Base-by-base conservation (phyloP, 2,113 vertebrate genomes). In the Nothoprocta pentlandii region DNA sequence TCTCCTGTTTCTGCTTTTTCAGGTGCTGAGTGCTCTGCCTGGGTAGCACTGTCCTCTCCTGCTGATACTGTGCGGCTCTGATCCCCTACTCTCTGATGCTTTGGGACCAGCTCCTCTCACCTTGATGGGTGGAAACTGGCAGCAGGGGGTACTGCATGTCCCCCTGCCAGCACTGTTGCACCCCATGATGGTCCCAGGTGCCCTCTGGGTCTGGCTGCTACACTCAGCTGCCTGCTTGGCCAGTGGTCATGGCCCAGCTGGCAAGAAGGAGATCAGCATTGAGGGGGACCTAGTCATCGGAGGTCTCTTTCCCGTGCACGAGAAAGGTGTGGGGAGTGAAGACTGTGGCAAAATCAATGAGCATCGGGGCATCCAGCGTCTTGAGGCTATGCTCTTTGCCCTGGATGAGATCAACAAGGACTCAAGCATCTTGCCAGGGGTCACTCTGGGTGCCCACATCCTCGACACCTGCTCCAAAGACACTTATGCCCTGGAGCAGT, bases 401-500 rank as follows among this genome's bases (percentile, higher is more conserved):
- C 97, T 99, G 78, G 99, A 99, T 2, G 98, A 98, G 96, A 99
- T 99, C 97, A 99, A 99, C 97, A 97, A 98, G 32, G 99, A 99
- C 6, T 91, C 97, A 12, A 98, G 78, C 87, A 98, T 99, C 91
- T 98, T 99, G 81, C 99, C 99, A 0, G 99, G 99, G 3, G 97
- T 99, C 94, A 98, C 91, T 80, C 97, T 99, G 81, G 99, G 99
- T 0, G 98, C 99, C 6, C 99, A 99, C 94, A 99, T 99, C 85
- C 98, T 99, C 1, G 99, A 99, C 98, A 99, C 98, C 73, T 99
- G 99, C 96, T 99, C 99, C 44, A 99, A 99, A 96, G 99, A 99
- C 98, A 99, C 99, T 4, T 98, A 99, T 0, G 99, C 99, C 53
- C 98, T 99, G 47, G 99, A 99, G 97, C 99, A 99, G 97, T 99